Evolutionary conservation across 2,888 invertebrate genomes (phyloP).

Genomic region (Callimorpha dominula): DNA sequence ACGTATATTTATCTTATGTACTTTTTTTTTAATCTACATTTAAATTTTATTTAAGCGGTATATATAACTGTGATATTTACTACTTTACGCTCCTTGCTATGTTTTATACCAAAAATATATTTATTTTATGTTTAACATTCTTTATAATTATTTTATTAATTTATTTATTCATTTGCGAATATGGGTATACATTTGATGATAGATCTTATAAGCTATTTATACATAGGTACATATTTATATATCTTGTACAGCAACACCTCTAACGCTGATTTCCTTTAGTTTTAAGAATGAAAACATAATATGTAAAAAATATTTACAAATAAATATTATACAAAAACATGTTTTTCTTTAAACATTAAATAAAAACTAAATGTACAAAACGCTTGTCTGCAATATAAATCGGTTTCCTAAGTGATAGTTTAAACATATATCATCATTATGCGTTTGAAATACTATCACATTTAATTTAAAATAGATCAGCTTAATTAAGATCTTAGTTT

Average conservation of each 20-base stretch:
- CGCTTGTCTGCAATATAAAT: not conserved
- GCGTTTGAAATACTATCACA: too few species aligned
- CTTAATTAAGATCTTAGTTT: too few species aligned
- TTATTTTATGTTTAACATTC: not conserved
- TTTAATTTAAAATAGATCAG: too few species aligned
- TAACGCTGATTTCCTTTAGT: not conserved
- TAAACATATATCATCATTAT: not conserved
- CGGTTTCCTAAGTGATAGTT: not conserved
- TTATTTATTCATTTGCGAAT: constrained; percentile 2
- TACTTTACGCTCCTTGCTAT: constrained; percentile 36
- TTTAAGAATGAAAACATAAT: not conserved
- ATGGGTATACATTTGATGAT: not conserved
- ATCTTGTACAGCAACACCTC: not conserved
- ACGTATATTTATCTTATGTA: constrained; percentile 1
- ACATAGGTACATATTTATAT: not conserved
- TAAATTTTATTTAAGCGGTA: constrained; percentile 62
- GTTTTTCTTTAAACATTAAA: not conserved
- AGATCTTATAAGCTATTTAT: too few species aligned
- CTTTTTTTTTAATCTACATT: constrained; percentile 15
- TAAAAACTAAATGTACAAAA: not conserved
- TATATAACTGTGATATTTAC: constrained; percentile 74
- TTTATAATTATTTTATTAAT: not conserved
- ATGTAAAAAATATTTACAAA: not conserved
- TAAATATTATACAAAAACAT: not conserved
- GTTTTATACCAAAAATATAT: constrained; percentile 37